Evolutionary conservation across 1,140 invertebrate species (phyloP), one percentile per base, ranked within the genome.

Genomic region (Drosophila ironensis): DNA sequence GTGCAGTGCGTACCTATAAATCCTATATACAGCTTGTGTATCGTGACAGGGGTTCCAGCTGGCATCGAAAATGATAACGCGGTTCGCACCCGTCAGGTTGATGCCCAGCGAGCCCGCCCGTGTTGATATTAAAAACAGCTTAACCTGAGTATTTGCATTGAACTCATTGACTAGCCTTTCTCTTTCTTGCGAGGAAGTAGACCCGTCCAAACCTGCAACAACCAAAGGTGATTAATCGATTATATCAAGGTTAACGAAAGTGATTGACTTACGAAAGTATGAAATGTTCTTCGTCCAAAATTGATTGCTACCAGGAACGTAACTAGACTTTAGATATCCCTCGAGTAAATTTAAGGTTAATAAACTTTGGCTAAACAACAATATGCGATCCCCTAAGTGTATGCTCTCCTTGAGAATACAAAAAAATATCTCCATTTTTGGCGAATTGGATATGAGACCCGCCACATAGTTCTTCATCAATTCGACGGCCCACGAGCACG

Each of bases 41-140:
- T 99, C 98, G 89, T 99, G 98, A 87, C 98, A 99, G n/a, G 98
- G 98, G 91, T 99, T 99, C 98, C 98, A 99, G 2, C 97, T 98
- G 27, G 98, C 98, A 91, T 99, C 98, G 81, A 99, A 96, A 22
- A 99, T 97, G 16, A 99, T 95, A 0, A 99, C 98, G 41, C 98
- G 91, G 91, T 99, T 99, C 0, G 98, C 98, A 16, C 98, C 98
- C 37, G 97, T 96, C 14, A 99, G 92, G 92, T 99, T 99, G 41
- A 99, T 99, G 3, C 98, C 98, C 9, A 99, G 91, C 16, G 97
- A 99, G 9, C 98, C 98, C 46, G 98, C 98, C 87, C 97, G 93
- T 0, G 98, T 99, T 1, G 97, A 99, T n/a, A 99, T 97, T 33
- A 99, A 92, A 90, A 99, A 99, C 22, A 99, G 90, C 89, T 95